Evolutionary conservation across 1,140 invertebrate species (phyloP).

Genomic region (Aradophagus sp.): DNA sequence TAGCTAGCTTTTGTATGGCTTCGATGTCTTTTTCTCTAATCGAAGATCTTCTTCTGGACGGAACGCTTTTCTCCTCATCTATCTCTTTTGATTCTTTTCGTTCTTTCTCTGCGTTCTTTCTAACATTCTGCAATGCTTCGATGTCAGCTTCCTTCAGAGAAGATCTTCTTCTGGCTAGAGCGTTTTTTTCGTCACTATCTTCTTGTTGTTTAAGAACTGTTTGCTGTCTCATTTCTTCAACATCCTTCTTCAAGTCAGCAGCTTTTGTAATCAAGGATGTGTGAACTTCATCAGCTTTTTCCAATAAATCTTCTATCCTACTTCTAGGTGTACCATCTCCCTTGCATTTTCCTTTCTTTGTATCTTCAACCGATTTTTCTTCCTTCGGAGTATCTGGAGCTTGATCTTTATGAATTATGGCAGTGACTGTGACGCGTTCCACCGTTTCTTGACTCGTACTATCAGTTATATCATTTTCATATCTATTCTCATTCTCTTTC

Average conservation of each 20-base stretch:
- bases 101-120: too few species aligned
- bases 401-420: slow-evolving; percentile 70
- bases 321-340: slow-evolving; percentile 29
- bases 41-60: slow-evolving; percentile 26
- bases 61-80: slow-evolving; percentile 41
- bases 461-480: slow-evolving; percentile 62
- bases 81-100: slow-evolving; percentile 9
- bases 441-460: slow-evolving; percentile 70
- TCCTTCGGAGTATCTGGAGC: slow-evolving; percentile 61
- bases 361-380: slow-evolving; percentile 35
- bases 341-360: slow-evolving; percentile 21
- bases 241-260: slow-evolving; percentile 65
- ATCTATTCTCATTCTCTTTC: slow-evolving; percentile 20
- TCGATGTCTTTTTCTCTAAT: slow-evolving; percentile 47
- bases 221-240: slow-evolving; percentile 66
- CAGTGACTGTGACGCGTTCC: slow-evolving; percentile 66
- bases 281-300: slow-evolving; percentile 62
- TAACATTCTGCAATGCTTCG: slow-evolving; percentile 3
- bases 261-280: slow-evolving; percentile 61
- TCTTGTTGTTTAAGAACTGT: slow-evolving; percentile 68
- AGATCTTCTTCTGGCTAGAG: slow-evolving; percentile 56
- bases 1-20: slow-evolving; percentile 10
- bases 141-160: slow-evolving; percentile 30
- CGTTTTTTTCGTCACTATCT: slow-evolving; percentile 65
- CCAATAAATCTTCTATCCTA: slow-evolving; percentile 62